Conservation (phyloP, 2,888 invertebrate genomes). For the Oasisia sp. region DNA sequence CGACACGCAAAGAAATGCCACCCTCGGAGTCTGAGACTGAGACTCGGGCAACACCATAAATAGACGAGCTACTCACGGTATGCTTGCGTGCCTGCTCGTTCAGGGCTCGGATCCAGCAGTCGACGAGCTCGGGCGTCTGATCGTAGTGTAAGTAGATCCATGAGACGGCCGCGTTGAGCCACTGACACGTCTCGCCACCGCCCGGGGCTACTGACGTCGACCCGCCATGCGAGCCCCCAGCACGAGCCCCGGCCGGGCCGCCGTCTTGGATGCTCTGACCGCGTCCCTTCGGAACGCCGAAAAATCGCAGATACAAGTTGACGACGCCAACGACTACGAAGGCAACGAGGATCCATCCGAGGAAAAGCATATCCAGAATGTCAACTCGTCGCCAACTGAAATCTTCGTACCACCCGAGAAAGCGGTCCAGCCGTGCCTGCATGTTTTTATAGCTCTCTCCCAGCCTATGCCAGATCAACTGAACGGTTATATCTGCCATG, state of each 20-base stretch:
- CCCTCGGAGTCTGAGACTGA: neutral
- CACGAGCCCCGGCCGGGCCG: conserved; percentile 18
- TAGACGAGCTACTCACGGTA: conserved; percentile 32
- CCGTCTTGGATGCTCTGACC: conserved; percentile 34
- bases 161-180: conserved; percentile 61
- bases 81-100: conserved; percentile 65
- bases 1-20: neutral
- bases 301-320: conserved; percentile 56
- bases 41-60: neutral
- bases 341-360: conserved; percentile 60
- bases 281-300: conserved; percentile 56
- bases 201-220: neutral
- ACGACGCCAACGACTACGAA: conserved; percentile 53
- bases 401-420: conserved; percentile 55
- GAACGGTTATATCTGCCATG: conserved; percentile 64
- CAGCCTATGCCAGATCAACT: conserved; percentile 63
- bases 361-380: conserved; percentile 59
- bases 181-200: conserved; percentile 54
- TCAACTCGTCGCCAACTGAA: conserved; percentile 57
- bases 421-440: conserved; percentile 54
- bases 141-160: conserved; percentile 62
- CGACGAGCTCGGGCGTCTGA: conserved; percentile 57
- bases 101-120: conserved; percentile 65
- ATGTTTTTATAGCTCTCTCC: conserved; percentile 61
- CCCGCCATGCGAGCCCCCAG: neutral